Conservation (phyloP, 2,888 invertebrate species). For the Eurytoma adleriae region DNA sequence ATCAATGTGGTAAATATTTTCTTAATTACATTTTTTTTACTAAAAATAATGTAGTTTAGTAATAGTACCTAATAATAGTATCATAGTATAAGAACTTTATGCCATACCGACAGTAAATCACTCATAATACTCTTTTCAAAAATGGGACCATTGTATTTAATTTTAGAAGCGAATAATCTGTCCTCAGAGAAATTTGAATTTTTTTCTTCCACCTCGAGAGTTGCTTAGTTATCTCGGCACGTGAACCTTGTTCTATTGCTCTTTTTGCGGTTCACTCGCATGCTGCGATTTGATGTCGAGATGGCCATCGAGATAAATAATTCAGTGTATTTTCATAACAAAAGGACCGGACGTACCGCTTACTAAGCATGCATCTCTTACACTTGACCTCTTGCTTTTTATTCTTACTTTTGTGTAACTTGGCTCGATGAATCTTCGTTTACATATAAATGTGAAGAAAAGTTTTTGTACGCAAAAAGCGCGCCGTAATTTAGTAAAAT, state of each 20-base stretch:
- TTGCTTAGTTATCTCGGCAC: constrained; percentile 49
- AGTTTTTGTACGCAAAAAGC: neutral
- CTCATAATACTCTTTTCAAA: constrained; percentile 12
- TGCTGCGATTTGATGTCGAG: constrained; percentile 29
- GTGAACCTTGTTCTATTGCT: constrained; percentile 40
- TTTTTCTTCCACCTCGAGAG: constrained; percentile 4
- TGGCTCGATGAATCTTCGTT: neutral
- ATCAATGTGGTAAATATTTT: constrained; percentile 50
- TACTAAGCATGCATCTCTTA: constrained; percentile 16
- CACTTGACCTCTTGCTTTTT: constrained; percentile 42
- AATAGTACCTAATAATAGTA: neutral
- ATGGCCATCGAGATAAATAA: constrained; percentile 55
- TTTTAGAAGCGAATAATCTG: constrained; percentile 23
- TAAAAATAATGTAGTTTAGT: neutral
- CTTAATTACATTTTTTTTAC: neutral
- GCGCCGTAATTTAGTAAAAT: neutral
- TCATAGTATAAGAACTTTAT: no score
- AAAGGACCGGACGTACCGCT: constrained; percentile 44
- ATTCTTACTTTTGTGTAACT: neutral
- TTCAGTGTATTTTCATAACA: constrained; percentile 61
- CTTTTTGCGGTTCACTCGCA: constrained; percentile 6
- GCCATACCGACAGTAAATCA: no score
- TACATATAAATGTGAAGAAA: neutral
- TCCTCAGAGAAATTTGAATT: constrained; percentile 23
- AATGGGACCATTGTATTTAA: constrained; percentile 14